phyloP scores from a whole-genome alignment of 2,113 vertebrate species.

The Anthoscopus minutus region DNA sequence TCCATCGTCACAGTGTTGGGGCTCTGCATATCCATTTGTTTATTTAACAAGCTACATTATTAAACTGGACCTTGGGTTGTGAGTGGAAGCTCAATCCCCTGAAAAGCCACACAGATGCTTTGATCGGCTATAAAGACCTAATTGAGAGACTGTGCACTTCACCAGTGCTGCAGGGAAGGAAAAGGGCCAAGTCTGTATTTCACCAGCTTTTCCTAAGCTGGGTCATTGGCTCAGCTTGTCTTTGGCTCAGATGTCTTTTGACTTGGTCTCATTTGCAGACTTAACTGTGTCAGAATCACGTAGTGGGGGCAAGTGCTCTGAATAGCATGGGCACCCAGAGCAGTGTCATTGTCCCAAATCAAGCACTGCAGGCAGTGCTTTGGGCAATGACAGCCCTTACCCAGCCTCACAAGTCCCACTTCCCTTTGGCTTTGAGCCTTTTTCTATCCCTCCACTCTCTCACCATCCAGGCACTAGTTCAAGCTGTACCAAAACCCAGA shows the following conservation, averaged over 20 bases:
- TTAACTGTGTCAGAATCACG: rapidly evolving
- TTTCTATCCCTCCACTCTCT: neutral
- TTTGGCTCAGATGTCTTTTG: neutral
- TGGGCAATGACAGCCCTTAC: rapidly evolving
- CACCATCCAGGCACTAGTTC: neutral
- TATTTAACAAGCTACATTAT: constrained; percentile 56
- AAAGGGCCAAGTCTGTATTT: neutral
- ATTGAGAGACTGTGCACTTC: neutral
- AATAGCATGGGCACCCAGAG: neutral
- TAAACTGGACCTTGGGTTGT: constrained; percentile 41
- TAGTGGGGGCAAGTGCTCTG: rapidly evolving
- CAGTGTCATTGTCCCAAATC: neutral
- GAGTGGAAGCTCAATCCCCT: constrained; percentile 20
- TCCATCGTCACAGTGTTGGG: constrained; percentile 49
- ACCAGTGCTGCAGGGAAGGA: neutral
- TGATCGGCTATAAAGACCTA: constrained; percentile 19
- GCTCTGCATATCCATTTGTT: constrained; percentile 50
- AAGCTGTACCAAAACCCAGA: neutral
- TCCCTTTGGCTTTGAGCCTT: neutral
- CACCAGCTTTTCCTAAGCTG: constrained; percentile 20
- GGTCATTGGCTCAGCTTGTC: neutral
- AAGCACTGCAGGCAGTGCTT: neutral
- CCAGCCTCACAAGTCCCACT: neutral
- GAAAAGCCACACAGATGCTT: constrained; percentile 14
- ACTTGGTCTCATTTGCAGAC: neutral